Evolutionary conservation across 2,113 vertebrate species (phyloP), one percentile per base, ranked within the genome.

Genomic region (Ranitomeya variabilis): DNA sequence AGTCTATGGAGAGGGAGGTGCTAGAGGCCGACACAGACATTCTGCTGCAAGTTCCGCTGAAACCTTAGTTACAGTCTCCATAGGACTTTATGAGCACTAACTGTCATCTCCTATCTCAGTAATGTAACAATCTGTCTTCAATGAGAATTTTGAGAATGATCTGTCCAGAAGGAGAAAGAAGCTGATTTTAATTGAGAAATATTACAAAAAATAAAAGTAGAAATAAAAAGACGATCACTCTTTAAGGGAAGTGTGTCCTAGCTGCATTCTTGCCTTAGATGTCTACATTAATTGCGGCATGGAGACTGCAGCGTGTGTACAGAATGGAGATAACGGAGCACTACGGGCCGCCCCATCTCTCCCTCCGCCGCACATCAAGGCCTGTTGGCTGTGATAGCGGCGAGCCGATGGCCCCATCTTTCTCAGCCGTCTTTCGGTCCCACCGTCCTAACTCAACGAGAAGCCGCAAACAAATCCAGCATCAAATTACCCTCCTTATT

Each of bases 401-500:
- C 69, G 3, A 23, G 19, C 8, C 59, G 62, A n/a, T 21, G 59
- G 62, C 51, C 7, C 37, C 57, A 23, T 86, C 71, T 45, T 86
- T 64, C 59, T 77, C 37, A 21, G 7, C n/a, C 54, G 69, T 74
- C 64, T 60, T 14, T 37, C n/a, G 4, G 54, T 52, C 86, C 87
- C 87, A 11, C 87, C 87, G 71, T 18, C 87, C 87, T 23, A 77
- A 76, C 45, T 55, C 80, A 14, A 18, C 59, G 51, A 52, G 71
- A 84, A 84, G 37, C 73, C n/a, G 87, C 87, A 89, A 78, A 89
- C 87, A 89, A 89, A 87, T 64, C 79, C 80, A 19, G 55, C 94
- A 92, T 94, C 91, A 95, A 96, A 96, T 95, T 93, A 95, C 94
- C 94, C 94, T 94, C 94, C 93, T 95, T 95, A 95, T 95, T 94